These are phyloP conservation scores for Oligia fasciuncula DNA, from an alignment of 2,888 invertebrate genomes.

Conservation along the genomic window DNA sequence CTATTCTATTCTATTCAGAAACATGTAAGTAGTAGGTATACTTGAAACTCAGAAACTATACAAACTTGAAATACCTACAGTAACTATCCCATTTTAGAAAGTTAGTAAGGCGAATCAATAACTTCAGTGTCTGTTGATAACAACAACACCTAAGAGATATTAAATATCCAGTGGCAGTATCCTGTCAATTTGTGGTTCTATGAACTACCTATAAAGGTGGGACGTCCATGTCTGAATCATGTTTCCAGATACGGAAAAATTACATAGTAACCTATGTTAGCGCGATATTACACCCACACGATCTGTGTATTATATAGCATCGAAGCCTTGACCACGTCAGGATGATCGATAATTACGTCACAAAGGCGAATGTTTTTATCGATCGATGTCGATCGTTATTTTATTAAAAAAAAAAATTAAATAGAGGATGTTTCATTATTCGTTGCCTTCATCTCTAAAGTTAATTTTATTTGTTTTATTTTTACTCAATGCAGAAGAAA, in stretches of 20 bases:
- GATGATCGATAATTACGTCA: not conserved
- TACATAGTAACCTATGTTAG: not conserved
- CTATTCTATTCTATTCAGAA: no score
- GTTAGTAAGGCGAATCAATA: slow-evolving; percentile 35
- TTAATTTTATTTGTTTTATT: not conserved
- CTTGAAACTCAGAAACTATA: slow-evolving; percentile 40
- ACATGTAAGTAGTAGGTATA: slow-evolving; percentile 23
- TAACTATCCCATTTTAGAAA: slow-evolving; percentile 19
- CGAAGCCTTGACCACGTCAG: not conserved
- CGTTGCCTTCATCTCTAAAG: not conserved
- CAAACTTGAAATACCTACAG: slow-evolving; percentile 25
- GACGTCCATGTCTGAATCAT: not conserved
- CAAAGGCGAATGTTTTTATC: not conserved
- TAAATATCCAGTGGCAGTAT: slow-evolving; percentile 12
- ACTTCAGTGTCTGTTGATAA: slow-evolving; percentile 21
- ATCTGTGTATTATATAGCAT: not conserved
- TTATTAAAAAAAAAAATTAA: not conserved
- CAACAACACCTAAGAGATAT: slow-evolving; percentile 20
- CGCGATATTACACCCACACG: not conserved
- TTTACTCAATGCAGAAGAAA: not conserved
- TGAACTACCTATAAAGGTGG: not conserved
- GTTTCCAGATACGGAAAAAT: not conserved
- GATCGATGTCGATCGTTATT: no score
- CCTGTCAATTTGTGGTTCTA: not conserved
- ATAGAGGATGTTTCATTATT: not conserved